Conservation (phyloP, 1,140 invertebrate species). For the Drosophila ficusphila region DNA sequence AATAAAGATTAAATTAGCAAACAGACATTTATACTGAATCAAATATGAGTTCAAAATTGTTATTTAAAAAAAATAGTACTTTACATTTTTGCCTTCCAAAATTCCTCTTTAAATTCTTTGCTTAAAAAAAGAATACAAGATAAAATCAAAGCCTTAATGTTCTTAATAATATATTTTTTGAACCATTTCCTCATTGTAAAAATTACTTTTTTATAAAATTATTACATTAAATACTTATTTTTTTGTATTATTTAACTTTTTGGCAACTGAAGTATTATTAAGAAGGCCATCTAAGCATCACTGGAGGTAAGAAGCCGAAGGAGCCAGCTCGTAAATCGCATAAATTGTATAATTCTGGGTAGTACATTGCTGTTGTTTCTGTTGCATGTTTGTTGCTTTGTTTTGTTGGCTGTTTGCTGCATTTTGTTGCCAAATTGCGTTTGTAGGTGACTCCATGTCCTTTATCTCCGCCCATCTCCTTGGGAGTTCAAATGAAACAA, state of each 20-base stretch:
- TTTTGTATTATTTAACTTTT: background rate
- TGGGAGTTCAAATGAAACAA: slow-evolving; percentile 58
- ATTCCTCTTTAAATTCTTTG: too few species aligned
- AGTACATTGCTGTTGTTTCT: slow-evolving; percentile 60
- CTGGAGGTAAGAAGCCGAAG: slow-evolving; percentile 35
- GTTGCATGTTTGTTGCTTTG: slow-evolving; percentile 32
- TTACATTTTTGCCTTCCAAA: too few species aligned
- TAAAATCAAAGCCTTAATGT: too few species aligned
- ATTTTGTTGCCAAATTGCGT: slow-evolving; percentile 80
- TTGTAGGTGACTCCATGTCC: slow-evolving; percentile 68
- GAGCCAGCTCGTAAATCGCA: slow-evolving; percentile 75
- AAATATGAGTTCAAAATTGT: too few species aligned
- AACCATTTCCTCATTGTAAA: too few species aligned
- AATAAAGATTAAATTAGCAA: too few species aligned
- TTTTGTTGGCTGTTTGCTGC: slow-evolving; percentile 47
- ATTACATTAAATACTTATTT: background rate
- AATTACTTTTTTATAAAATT: background rate
- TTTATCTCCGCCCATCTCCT: slow-evolving; percentile 39
- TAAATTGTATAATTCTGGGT: slow-evolving; percentile 81
- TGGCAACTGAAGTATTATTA: background rate
- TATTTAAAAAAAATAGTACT: too few species aligned
- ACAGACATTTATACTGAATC: too few species aligned
- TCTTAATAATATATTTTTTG: too few species aligned
- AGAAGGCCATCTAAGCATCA: slow-evolving; percentile 1
- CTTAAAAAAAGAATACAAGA: too few species aligned